Conservation (phyloP, 2,797 vertebrate genomes). For the Rhinoraja longicauda region DNA sequence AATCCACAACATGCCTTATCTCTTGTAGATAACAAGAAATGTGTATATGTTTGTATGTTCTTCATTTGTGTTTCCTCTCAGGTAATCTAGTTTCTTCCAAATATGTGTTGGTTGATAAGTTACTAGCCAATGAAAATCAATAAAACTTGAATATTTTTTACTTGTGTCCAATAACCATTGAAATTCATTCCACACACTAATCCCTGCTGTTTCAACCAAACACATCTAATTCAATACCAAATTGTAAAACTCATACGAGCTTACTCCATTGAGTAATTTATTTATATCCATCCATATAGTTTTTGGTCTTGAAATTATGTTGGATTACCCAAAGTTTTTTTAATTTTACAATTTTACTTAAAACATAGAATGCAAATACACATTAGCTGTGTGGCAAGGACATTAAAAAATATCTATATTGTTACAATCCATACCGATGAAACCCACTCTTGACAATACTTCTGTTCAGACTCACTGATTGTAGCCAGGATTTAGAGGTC, state of each 20-base stretch:
- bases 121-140: no score
- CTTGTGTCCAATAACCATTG: not conserved
- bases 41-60: no score
- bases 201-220: not conserved
- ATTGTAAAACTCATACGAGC: not conserved
- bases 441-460: slow-evolving; percentile 75
- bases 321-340: not conserved
- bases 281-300: not conserved
- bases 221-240: not conserved
- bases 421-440: slow-evolving; percentile 67
- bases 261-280: not conserved
- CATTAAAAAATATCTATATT: not conserved
- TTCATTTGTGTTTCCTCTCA: no score
- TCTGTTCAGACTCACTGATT: slow-evolving; percentile 58
- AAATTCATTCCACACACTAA: not conserved
- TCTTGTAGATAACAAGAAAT: no score
- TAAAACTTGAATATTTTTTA: not conserved
- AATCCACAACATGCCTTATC: no score
- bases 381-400: not conserved
- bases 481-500: slow-evolving; percentile 41
- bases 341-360: not conserved
- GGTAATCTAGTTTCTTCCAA: no score
- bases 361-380: not conserved
- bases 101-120: no score
- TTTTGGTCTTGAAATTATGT: not conserved